A percentile compares a stretch with the other conserved stretches of the same genome.
Conservation (phyloP, 1,140 invertebrate species). For the Polypedilum pembai region DNA sequence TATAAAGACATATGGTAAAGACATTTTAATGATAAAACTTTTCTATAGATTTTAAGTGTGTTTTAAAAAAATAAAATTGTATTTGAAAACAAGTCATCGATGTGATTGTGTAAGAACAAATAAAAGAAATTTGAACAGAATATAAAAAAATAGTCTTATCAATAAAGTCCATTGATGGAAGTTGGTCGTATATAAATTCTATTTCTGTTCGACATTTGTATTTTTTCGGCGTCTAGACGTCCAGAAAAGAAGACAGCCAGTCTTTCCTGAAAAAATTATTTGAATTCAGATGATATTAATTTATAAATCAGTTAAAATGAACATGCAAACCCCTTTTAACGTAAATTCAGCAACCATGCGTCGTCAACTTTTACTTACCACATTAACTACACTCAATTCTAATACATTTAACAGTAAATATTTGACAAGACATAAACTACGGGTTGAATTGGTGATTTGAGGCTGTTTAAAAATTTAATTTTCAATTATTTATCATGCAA, state of each 20-base stretch:
- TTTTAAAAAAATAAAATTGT: not conserved
- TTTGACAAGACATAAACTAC: too few species aligned
- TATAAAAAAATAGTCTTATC: not conserved
- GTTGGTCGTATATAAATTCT: conserved; percentile 2
- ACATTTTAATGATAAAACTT: not conserved
- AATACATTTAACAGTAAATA: too few species aligned
- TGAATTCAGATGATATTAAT: not conserved
- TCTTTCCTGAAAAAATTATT: conserved; percentile 36
- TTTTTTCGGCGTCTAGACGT: conserved; percentile 42
- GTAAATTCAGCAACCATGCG: too few species aligned
- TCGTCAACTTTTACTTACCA: too few species aligned
- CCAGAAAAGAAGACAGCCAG: conserved; percentile 40
- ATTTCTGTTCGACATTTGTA: conserved; percentile 30
- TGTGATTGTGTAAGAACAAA: not conserved
- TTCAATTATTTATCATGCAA: too few species aligned
- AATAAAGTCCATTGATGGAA: conserved; percentile 7
- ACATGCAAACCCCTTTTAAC: too few species aligned
- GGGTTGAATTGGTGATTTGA: too few species aligned
- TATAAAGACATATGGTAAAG: not conserved
- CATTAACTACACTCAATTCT: too few species aligned
- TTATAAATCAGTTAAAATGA: too few species aligned
- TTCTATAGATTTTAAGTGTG: not conserved
- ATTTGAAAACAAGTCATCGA: conserved; percentile 1
- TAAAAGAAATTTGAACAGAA: not conserved
- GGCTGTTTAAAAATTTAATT: too few species aligned